Base-by-base conservation (phyloP, 35 echinoderm and acorn worm species). In the Amphiura filiformis region DNA sequence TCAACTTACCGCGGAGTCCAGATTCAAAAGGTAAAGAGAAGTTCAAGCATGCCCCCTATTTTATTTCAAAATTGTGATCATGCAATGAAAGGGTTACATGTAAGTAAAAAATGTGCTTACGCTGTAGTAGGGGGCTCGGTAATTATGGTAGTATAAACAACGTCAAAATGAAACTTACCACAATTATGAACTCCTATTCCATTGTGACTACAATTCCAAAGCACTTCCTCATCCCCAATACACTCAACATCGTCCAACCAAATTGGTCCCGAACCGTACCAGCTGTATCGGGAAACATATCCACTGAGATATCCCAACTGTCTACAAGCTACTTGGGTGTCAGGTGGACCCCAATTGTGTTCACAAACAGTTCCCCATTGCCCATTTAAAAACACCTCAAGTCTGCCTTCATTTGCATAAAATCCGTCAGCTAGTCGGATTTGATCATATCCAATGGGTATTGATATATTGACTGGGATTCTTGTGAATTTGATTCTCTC, bases 181-280 rank as follows among this genome's bases (percentile, higher is more conserved):
- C 61, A 70, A n/a, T 70, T 70, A 70, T 11, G 15, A 70, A 30
- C 26, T 26, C 61, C 61, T 3, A 18, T 26, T 26, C 61, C 61
- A 70, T 70, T 70, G 26, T 70, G 61, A 18, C 3, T 4, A 30
- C 61, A 70, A n/a, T 70, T 3, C 15, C 17, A 18, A 11, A 70
- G 28, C 15, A 70, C 61, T 15, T 26, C 61, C 26, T 70, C 61
- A 4, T 30, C 26, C 4, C 61, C 61, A 70, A 23, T 70, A 70
- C 61, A 70, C 28, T 70, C 61, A 70, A 70, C 61, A 70, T 70
- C 26, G 61, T 70, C 61, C 61, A 70, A 26, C 61, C 61, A 70
- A 70, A 70, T 70, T 13, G 61, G 61, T 26, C 61, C 61, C n/a
- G 26, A 23, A 13, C 2, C 61, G 7, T 26, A 13, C 7, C 61